These are phyloP conservation scores for Aspiorhynchus laticeps DNA, from an alignment of 2,113 vertebrate species.

Conservation along the genomic window DNA sequence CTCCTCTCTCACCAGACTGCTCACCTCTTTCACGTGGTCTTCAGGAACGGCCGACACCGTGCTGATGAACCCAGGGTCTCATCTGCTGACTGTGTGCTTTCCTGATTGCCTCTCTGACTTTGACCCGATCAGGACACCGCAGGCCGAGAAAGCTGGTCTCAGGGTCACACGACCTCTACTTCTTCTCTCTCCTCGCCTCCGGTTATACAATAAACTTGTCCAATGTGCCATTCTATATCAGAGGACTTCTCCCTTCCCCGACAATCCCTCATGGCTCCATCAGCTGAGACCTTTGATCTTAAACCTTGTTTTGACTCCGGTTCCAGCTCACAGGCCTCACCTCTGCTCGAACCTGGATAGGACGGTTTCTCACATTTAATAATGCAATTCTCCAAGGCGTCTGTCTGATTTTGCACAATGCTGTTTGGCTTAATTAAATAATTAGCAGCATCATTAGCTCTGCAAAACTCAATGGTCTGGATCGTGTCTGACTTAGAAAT, in stretches of 20 bases:
- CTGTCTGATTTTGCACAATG: constrained; percentile 32
- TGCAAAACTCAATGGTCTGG: constrained; percentile 50
- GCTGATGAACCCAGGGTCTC: constrained; percentile 14
- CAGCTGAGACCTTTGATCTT: constrained; percentile 18
- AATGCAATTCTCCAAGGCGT: constrained; percentile 33
- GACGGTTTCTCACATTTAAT: constrained; percentile 7
- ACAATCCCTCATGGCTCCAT: not conserved
- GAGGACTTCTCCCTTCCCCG: not conserved
- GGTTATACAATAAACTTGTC: constrained; percentile 6
- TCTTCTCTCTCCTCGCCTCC: not conserved
- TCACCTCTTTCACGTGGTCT: not conserved
- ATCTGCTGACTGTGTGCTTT: constrained; percentile 47
- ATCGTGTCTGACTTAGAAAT: constrained; percentile 48
- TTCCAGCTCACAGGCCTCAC: not conserved
- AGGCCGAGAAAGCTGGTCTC: not conserved
- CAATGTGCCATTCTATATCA: not conserved
- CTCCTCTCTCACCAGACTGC: not conserved
- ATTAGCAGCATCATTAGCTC: constrained; percentile 52
- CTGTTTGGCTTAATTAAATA: constrained; percentile 50
- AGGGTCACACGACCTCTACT: constrained; percentile 14
- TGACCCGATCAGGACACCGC: constrained; percentile 24
- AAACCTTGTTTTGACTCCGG: constrained; percentile 1
- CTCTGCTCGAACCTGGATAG: not conserved
- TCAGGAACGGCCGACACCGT: not conserved
- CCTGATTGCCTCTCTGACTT: constrained; percentile 43